These are phyloP conservation scores for Nesogale talazaci DNA, from an alignment of 2,113 vertebrate genomes.

Conservation along the genomic window DNA sequence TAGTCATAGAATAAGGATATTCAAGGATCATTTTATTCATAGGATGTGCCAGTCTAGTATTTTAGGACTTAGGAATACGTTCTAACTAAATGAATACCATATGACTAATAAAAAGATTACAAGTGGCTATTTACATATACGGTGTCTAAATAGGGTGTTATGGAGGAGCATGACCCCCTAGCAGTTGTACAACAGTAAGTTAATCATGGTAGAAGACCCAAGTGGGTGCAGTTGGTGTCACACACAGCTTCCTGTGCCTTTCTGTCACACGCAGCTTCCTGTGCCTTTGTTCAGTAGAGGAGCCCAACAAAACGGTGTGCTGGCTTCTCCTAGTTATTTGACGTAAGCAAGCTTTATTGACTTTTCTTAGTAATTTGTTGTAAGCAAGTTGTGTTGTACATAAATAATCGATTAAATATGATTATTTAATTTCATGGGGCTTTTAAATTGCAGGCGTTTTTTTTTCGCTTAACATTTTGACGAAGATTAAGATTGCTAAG, in stretches of 20 bases:
- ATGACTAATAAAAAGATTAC: constrained; percentile 35
- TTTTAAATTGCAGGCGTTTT: constrained; percentile 47
- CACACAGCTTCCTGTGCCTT: constrained; percentile 28
- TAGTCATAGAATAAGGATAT: constrained; percentile 34
- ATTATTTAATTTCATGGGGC: constrained; percentile 60
- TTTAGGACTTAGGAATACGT: constrained; percentile 65
- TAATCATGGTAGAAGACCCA: not conserved
- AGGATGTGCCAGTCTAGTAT: constrained; percentile 56
- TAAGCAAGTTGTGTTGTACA: constrained; percentile 56
- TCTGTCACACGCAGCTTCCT: constrained; percentile 24
- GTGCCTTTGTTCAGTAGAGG: not conserved
- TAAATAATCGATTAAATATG: too few relatives aligned
- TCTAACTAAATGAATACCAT: constrained; percentile 59
- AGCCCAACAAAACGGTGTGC: not conserved
- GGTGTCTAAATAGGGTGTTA: constrained; percentile 46
- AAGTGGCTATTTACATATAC: constrained; percentile 53
- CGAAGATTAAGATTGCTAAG: constrained; percentile 53
- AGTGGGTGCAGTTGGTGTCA: constrained; percentile 18
- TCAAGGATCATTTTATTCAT: constrained; percentile 51
- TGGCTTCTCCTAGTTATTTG: constrained; percentile 58
- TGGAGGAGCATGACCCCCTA: constrained; percentile 25
- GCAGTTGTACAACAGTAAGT: constrained; percentile 54
- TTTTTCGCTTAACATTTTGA: constrained; percentile 64
- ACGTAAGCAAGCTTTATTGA: constrained; percentile 52
- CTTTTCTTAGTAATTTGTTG: constrained; percentile 64